These are phyloP conservation scores for Candoia aspera DNA, from an alignment of 2,113 vertebrate genomes.

Conservation along the genomic window DNA sequence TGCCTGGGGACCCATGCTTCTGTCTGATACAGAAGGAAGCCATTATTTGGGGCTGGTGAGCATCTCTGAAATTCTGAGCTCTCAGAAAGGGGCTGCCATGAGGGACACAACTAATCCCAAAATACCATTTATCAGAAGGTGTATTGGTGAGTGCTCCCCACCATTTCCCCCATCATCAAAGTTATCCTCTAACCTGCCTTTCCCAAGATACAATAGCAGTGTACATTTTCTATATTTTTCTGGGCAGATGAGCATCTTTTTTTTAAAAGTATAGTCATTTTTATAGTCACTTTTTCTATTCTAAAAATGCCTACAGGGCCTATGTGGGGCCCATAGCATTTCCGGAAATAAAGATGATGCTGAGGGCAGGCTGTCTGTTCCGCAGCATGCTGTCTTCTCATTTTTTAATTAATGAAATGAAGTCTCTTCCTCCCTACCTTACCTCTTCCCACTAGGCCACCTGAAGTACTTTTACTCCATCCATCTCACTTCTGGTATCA, in stretches of 20 bases:
- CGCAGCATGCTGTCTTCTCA: neutral
- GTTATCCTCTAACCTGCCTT: neutral
- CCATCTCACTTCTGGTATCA: neutral
- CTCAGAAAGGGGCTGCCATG: neutral
- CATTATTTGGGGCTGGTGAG: neutral
- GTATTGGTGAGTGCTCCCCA: neutral
- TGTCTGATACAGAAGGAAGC: neutral
- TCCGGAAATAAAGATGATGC: neutral
- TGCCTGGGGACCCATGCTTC: neutral
- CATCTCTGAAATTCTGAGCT: neutral
- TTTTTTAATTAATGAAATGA: neutral
- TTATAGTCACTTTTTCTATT: neutral
- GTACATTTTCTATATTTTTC: neutral
- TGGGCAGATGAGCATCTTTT: neutral
- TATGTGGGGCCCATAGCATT: neutral
- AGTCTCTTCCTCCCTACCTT: neutral
- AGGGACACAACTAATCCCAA: neutral
- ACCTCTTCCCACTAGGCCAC: neutral
- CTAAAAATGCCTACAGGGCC: neutral
- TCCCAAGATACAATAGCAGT: neutral
- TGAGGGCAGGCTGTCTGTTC: neutral
- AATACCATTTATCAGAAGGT: neutral
- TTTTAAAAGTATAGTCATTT: no score
- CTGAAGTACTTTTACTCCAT: neutral
- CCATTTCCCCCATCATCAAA: neutral